Evolutionary conservation across 2,113 vertebrate genomes (phyloP), one percentile per base, ranked within the genome.

Genomic region (Rhombomys opimus): DNA sequence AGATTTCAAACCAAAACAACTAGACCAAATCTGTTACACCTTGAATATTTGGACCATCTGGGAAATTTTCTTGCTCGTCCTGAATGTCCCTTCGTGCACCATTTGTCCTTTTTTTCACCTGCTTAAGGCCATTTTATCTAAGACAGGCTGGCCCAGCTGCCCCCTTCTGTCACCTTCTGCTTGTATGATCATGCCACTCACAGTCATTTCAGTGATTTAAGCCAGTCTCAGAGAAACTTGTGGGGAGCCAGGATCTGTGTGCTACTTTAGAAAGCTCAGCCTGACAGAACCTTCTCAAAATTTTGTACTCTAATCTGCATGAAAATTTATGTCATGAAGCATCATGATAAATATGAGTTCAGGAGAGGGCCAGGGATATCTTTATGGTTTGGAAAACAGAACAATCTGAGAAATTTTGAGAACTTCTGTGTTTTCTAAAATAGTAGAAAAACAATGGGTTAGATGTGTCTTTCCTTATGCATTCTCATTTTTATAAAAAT

Each of bases 401-500:
- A 92, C 78, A 35, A 41, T 61, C 81, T 86, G 70, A 93, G 81
- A 93, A 61, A 12, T 72, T 13, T 57, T 72, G 35, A 95, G 72
- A 84, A 82, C 20, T 46, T 46, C 46, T 46, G 46, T 46, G 3
- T 89, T 89, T 93, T 87, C 57, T 87, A 87, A 86, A 5, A 57
- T 77, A 63, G 61, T 61, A 94, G 61, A 95, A 25, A 90, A 86
- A 2, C 68, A 81, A 50, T n/a, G 7, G 77, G 46, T 80, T 94
- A 86, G 88, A 72, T 81, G 7, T 93, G 27, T 90, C 46, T 87
- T 67, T 84, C 41, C 23, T 89, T 52, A 80, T 63, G 35, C 89
- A 11, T 85, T 86, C 20, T 86, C 78, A 50, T 97, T 94, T 59
- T 30, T 87, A 93, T 85, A 85, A 88, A 92, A 95, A 76, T 95